Evolutionary conservation across 2,888 invertebrate species (phyloP), one percentile per base, ranked within the genome.

Genomic region (Leucophenga maculata): DNA sequence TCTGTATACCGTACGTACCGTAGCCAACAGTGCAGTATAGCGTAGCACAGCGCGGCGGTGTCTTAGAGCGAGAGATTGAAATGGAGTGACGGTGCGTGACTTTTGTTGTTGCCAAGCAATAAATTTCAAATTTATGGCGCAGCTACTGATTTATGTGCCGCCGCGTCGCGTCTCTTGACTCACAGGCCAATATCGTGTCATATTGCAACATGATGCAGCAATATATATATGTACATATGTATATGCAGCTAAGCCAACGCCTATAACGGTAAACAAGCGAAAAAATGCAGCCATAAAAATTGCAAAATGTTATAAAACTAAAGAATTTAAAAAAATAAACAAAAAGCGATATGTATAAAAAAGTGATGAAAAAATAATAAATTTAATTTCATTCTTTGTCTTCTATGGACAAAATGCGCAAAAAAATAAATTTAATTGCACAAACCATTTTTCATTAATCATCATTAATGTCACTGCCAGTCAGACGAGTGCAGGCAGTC

Each of bases 401-500:
- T 50, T 16, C 50, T 50, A 39, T 39, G 39, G 39, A 39, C 39
- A 73, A 69, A 59, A 62, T 69, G 67, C 31, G 69, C 54, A 44
- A 73, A 52, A 26, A 65, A 66, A 69, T 60, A 73, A 77, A 71
- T 77, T 76, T 77, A 75, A 76, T 82, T 78, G 74, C 76, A 39
- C 39, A 60, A 72, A 79, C 74, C 75, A 72, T 75, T 77, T 75
- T 74, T 76, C 82, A 83, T 80, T 79, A 73, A 78, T 79, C 81
- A 79, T 75, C 80, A 84, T 84, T 82, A 83, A 83, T 83, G 84
- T 84, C 82, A 75, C 74, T n/a, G 55, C 64, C 69, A 69, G 32
- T 39, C 20, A 32, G 31, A 20, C n/a, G 18, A 39, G 9, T 8
- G 50, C 39, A 39, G 60, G 13, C 60, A 32, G 39, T 32, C 60